phyloP scores from a whole-genome alignment of 2,888 invertebrate species.

The Ophonus ardosiacus region DNA sequence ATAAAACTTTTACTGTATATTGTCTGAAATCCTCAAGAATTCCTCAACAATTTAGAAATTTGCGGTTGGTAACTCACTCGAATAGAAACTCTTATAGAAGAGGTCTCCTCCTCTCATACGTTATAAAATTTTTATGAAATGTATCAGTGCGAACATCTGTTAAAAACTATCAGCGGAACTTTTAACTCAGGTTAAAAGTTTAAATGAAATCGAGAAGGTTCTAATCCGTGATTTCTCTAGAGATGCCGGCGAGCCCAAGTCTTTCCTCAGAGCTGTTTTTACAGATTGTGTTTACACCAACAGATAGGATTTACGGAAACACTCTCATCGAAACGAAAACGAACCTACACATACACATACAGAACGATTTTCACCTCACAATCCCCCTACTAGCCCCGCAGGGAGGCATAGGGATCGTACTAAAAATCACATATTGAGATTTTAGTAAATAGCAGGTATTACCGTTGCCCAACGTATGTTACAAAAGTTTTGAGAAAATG shows the following conservation, averaged over 20 bases:
- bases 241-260: slow-evolving; percentile 27
- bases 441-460: too few relatives aligned
- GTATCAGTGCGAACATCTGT: slow-evolving; percentile 40
- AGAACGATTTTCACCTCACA: too few relatives aligned
- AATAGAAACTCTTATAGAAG: not conserved
- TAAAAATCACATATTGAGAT: too few relatives aligned
- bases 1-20: slow-evolving; percentile 43
- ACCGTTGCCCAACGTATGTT: too few relatives aligned
- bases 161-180: slow-evolving; percentile 56
- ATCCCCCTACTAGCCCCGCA: too few relatives aligned
- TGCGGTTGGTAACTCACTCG: not conserved
- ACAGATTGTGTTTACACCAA: slow-evolving; percentile 21
- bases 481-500: too few relatives aligned
- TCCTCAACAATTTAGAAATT: slow-evolving; percentile 16
- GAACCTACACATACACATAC: not conserved
- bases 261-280: not conserved
- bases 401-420: too few relatives aligned
- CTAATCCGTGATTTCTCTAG: slow-evolving; percentile 53
- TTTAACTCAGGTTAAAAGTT: slow-evolving; percentile 43
- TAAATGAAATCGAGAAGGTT: slow-evolving; percentile 40
- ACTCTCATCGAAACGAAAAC: not conserved
- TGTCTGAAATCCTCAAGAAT: slow-evolving; percentile 27
- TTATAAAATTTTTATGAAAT: slow-evolving; percentile 54
- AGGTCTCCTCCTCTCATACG: not conserved
- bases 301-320: not conserved